Percentiles rank a stretch among this genome's conserved stretches.
Evolutionary conservation across 2,113 vertebrate genomes (phyloP).

Genomic region (Notothenia rossii): DNA sequence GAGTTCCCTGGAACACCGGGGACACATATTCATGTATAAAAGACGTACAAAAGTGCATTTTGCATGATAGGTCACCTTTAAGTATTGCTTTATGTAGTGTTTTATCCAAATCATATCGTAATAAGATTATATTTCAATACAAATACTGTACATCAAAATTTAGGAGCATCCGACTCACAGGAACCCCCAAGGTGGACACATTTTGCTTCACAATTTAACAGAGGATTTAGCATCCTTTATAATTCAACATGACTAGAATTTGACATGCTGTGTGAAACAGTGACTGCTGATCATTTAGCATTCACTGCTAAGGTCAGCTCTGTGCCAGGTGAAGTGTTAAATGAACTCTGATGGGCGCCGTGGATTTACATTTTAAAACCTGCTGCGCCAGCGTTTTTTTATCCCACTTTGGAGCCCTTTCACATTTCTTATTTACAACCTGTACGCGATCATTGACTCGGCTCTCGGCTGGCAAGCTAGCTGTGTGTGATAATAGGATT

Average conservation of each 20-base stretch:
- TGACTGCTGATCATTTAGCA: neutral
- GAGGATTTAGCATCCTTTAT: neutral
- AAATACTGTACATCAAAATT: neutral
- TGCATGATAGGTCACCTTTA: too few species aligned
- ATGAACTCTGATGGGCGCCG: neutral
- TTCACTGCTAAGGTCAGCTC: neutral
- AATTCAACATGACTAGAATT: neutral
- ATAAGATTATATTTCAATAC: too few species aligned
- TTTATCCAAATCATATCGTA: too few species aligned
- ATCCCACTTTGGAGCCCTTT: neutral
- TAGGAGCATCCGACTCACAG: neutral
- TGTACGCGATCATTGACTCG: conserved; percentile 17
- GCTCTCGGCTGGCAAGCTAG: conserved; percentile 14
- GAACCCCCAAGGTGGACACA: neutral
- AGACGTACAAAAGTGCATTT: too few species aligned
- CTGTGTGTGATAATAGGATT: conserved; percentile 68
- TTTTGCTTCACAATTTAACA: neutral
- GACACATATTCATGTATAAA: too few species aligned
- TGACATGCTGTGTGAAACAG: too few species aligned
- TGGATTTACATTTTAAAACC: conserved; percentile 18
- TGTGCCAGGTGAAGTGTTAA: conserved; percentile 16
- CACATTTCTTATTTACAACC: conserved; percentile 14
- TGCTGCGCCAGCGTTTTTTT: conserved; percentile 8
- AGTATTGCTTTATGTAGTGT: neutral
- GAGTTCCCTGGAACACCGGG: too few species aligned